Evolutionary conservation across 2,113 vertebrate species (phyloP).

Genomic region (Irena cyanogastra): DNA sequence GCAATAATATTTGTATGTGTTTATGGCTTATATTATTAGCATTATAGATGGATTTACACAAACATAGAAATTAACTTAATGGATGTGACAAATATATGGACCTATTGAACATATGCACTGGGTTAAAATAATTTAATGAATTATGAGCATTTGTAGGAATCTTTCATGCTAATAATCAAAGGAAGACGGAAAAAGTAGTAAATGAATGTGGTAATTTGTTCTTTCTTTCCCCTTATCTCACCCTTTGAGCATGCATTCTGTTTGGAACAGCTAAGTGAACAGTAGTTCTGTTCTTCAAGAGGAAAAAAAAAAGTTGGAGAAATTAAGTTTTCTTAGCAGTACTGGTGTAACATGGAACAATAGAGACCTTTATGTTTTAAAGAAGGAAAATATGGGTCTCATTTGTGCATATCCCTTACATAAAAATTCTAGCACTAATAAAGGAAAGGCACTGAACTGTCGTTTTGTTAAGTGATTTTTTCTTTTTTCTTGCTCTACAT

Average conservation of each 20-base stretch:
- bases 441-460: conserved; percentile 4
- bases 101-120: neutral
- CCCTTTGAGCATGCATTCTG: conserved; percentile 58
- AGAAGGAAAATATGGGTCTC: conserved; percentile 44
- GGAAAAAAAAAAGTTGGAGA: conserved; percentile 45
- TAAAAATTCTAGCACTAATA: conserved; percentile 19
- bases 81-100: neutral
- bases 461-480: neutral
- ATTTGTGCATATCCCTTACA: conserved; percentile 35
- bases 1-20: neutral
- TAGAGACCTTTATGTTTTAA: conserved; percentile 59
- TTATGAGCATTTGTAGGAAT: neutral
- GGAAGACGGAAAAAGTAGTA: conserved; percentile 7
- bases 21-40: neutral
- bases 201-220: conserved; percentile 56
- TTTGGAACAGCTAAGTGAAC: conserved; percentile 51
- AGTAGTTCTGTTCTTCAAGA: conserved; percentile 46
- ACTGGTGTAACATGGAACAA: conserved; percentile 42
- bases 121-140: conserved; percentile 23
- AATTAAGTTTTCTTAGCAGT: conserved; percentile 43
- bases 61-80: neutral
- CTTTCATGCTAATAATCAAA: conserved; percentile 28
- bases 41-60: neutral
- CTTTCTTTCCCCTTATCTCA: conserved; percentile 54
- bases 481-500: neutral